phyloP scores from a whole-genome alignment of 2,113 vertebrate genomes.

The Perca fluviatilis region DNA sequence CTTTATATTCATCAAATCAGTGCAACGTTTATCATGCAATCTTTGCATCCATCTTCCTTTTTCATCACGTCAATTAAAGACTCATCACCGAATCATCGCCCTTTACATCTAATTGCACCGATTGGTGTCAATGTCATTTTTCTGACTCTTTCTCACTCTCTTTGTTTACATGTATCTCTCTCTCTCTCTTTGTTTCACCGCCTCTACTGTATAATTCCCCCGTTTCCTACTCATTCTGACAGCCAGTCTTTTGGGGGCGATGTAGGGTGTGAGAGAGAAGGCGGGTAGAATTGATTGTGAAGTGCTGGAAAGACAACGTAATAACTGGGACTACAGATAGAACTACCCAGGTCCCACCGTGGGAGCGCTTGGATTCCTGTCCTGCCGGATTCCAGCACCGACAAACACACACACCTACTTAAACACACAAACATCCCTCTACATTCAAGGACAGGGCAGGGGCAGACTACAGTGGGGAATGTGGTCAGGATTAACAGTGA shows the following conservation, averaged over 20 bases:
- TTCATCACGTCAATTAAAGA: not conserved
- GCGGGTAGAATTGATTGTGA: conserved; percentile 52
- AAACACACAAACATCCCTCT: conserved; percentile 35
- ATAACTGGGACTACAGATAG: conserved; percentile 18
- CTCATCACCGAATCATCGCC: not conserved
- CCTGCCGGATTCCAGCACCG: conserved; percentile 2
- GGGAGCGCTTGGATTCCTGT: not conserved
- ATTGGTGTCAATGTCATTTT: not conserved
- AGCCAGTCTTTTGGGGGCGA: conserved; percentile 53
- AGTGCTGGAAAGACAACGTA: conserved; percentile 22
- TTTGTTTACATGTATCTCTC: conserved; percentile 34
- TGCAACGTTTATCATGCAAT: not conserved
- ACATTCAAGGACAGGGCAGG: conserved; percentile 34
- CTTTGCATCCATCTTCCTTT: not conserved
- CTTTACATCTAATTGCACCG: not conserved
- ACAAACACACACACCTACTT: conserved; percentile 10
- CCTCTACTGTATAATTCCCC: not conserved
- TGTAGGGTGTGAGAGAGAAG: conserved; percentile 18
- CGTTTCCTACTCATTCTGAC: conserved; percentile 2
- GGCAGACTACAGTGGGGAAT: not conserved
- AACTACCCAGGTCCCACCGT: conserved; percentile 25
- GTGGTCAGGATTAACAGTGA: conserved; percentile 22
- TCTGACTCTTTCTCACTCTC: conserved; percentile 2
- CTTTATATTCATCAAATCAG: not conserved
- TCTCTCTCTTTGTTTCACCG: conserved; percentile 37